Evolutionary conservation across 2,888 invertebrate species (phyloP), one percentile per base, ranked within the genome.

Genomic region (Lycocerus yunnanus): DNA sequence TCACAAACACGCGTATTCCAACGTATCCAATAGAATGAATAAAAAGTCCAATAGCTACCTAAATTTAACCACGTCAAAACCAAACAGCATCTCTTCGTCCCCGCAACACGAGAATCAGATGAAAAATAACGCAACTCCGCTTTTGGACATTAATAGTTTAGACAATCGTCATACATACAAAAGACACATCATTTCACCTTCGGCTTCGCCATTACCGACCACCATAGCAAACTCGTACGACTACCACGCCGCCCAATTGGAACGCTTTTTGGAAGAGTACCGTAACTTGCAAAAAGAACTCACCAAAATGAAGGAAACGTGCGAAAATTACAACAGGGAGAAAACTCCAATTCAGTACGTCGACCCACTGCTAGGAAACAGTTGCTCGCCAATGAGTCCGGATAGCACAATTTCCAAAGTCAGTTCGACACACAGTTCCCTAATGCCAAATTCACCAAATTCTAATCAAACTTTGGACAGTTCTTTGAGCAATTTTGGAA

Each of bases 211-310:
- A 2, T 66, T 80, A 15, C 71, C 79, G 3, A 82, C 83, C 15
- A 80, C 83, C 9, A 83, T 84, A 74, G 90, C 91, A 65, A 89
- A 89, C 65, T 89, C 90, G 15, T 94, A 93, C 85, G 94, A 94
- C 83, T 94, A 94, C 82, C 92, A 94, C 84, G 93, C 94, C 0
- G 93, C 94, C 14, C 94, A 95, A 84, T 87, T 95, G 77, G 94
- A 94, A 83, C 90, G 92, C 72, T 95, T 95, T 85, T 89, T 95
- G 63, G 93, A 94, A 82, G 95, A 95, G 84, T 95, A 95, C 83
- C 90, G 94, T 80, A 92, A 90, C 81, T 88, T 95, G 73, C 93
- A 94, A 84, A 92, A 93, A 83, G 93, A 95, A 85, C 87, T 95
- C 78, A 93, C 93, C 74, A 92, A 92, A 84, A 94, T 95, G 94